Evolutionary conservation across 2,888 invertebrate genomes (phyloP), one percentile per base, ranked within the genome.

Genomic region (Bruchidius siliquastri): DNA sequence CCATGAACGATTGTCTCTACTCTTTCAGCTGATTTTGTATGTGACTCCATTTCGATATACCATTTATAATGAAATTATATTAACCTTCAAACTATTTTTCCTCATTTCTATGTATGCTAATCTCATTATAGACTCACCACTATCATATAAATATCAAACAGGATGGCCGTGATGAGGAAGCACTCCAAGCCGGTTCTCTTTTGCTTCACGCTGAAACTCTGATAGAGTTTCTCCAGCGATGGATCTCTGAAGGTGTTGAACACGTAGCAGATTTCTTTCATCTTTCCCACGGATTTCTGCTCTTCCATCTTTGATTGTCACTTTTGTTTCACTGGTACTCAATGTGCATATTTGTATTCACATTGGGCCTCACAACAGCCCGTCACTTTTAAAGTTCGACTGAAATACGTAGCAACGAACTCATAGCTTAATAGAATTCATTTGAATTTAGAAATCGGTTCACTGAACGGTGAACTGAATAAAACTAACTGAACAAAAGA

Each of bases 201-300:
- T 84, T 93, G 93, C 81, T 92, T 91, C 70, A 91, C 88, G 81
- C 91, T 91, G 85, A 93, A 93, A 76, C 90, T 91, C 79, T 92
- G 91, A 84, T 93, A 94, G 4, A 93, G 88, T 80, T 89, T 89
- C 83, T 93, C 92, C 77, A 93, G 87, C 72, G 91, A 90, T 10
- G 89, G 87, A 81, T 91, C 91, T 66, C 90, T 87, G 83, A 91
- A 91, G 69, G 88, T 88, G 72, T 88, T 85, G 75, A 83, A 83
- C 49, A 83, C 71, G 67, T 78, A 82, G 73, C 82, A 82, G 30
- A 77, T 77, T 71, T 80, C 79, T 75, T 81, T 80, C 83, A 85
- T 84, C 79, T 84, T 84, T 67, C 83, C 83, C 21, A 81, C 77
- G n/a, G 82, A 79, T 74, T 84, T 84, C 76, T 81, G 83, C 68